phyloP scores from a whole-genome alignment of 2,113 vertebrate species.

The Mormyrus iriodes region DNA sequence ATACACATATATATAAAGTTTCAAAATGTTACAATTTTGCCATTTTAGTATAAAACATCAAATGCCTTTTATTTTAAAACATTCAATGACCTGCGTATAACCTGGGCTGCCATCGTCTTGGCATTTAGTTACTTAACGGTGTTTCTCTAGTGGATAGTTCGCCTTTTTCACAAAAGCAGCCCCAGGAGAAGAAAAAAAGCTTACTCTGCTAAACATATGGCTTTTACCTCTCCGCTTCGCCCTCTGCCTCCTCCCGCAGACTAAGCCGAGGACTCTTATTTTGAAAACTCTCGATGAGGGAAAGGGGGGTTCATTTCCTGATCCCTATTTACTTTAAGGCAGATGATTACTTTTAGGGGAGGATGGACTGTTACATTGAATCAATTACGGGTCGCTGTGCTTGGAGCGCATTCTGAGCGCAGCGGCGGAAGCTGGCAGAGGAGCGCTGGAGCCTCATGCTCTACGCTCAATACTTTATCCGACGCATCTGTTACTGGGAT shows the following conservation, averaged over 20 bases:
- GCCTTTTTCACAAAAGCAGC: slow-evolving; percentile 6
- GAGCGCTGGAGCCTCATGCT: slow-evolving; percentile 59
- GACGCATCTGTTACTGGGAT: slow-evolving; percentile 57
- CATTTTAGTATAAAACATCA: not conserved
- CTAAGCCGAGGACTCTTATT: slow-evolving; percentile 67
- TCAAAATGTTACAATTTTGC: not conserved
- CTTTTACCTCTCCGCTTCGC: slow-evolving; percentile 17
- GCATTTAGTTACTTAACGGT: not conserved
- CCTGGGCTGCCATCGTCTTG: not conserved
- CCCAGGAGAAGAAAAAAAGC: not conserved
- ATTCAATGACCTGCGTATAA: not conserved
- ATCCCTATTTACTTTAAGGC: slow-evolving; percentile 90
- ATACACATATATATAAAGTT: not conserved
- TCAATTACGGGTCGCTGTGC: slow-evolving; percentile 84
- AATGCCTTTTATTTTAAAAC: not conserved
- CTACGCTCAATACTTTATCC: slow-evolving; percentile 46
- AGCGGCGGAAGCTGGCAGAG: slow-evolving; percentile 60
- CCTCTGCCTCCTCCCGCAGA: slow-evolving; percentile 30
- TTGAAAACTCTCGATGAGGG: slow-evolving; percentile 60
- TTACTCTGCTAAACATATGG: slow-evolving; percentile 45
- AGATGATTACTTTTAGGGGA: slow-evolving; percentile 83
- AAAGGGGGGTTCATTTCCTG: slow-evolving; percentile 75
- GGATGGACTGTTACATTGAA: slow-evolving; percentile 87
- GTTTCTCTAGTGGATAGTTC: not conserved
- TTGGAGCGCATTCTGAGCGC: slow-evolving; percentile 68